Conservation (phyloP, 2,113 vertebrate species). For the Fregetta grallaria region DNA sequence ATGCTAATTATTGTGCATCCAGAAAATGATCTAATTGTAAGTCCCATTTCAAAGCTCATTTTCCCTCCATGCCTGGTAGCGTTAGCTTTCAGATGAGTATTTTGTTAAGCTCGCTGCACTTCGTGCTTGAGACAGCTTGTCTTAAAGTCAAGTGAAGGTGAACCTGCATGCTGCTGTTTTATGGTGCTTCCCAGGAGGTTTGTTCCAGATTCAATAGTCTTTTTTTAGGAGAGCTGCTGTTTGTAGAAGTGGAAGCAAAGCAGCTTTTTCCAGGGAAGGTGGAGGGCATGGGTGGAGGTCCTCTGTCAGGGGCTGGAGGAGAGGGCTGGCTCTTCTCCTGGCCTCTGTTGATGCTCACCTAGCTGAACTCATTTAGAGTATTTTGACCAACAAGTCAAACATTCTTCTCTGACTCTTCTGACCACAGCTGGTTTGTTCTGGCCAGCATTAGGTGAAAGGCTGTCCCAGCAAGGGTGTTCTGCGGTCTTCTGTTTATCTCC, state of each 20-base stretch:
- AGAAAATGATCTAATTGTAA: not conserved
- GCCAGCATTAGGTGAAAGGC: too few relatives aligned
- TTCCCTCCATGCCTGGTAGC: not conserved
- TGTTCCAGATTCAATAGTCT: not conserved
- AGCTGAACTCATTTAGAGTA: not conserved
- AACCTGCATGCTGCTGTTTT: not conserved
- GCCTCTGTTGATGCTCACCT: not conserved
- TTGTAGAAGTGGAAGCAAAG: not conserved
- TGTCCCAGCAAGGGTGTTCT: not conserved
- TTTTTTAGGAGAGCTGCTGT: not conserved
- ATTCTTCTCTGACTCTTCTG: not conserved
- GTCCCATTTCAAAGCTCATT: constrained; percentile 1
- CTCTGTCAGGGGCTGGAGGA: not conserved
- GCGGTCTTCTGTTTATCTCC: not conserved
- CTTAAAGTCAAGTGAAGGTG: not conserved
- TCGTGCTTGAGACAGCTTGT: not conserved
- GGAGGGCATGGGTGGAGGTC: not conserved
- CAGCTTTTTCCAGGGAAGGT: not conserved
- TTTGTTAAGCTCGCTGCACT: not conserved
- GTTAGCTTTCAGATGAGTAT: not conserved
- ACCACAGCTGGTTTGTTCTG: not conserved
- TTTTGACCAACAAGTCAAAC: not conserved
- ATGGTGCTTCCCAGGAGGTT: not conserved
- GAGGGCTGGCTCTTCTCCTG: not conserved
- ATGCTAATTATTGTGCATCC: not conserved